Evolutionary conservation across 2,113 vertebrate genomes (phyloP), one percentile per base, ranked within the genome.

Genomic region (Symphodus melops): DNA sequence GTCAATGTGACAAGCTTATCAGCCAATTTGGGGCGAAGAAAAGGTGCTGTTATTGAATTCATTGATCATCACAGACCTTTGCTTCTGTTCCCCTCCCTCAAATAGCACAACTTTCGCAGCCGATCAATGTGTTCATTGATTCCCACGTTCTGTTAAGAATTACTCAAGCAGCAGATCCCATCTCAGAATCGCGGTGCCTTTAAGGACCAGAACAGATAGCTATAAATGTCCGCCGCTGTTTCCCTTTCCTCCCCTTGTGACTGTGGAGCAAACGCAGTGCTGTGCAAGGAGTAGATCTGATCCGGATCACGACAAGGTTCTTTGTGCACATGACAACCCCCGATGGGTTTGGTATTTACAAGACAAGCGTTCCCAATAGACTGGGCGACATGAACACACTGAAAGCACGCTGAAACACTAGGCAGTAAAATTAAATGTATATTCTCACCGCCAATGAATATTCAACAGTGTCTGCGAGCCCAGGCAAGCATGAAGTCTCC

Each of bases 51-150:
- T 23, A 82, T 89, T 73, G 82, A 82, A 86, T 72, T 25, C 61
- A 88, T 89, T 74, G 82, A 92, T 85, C 78, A 80, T 62, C 28
- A 14, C 39, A 28, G 70, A 62, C 77, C 73, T 75, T 65, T 78
- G 57, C 66, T 70, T 72, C 49, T 77, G 14, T 67, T 68, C 65
- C 76, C 53, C 75, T 20, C 54, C 16, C 56, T 84, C 77, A 83
- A 80, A 75, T 63, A 73, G 77, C 25, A 25, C 79, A 68, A 57
- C 56, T 49, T 75, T 75, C 72, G 20, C 66, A 69, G 56, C 3
- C 17, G 68, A 83, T 89, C 90, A 70, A 75, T 90, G 81, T 44
- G 39, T 57, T n/a, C 70, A 84, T 91, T 58, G 82, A 92, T 89
- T 55, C 53, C 17, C 13, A 64, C 58, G 60, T 87, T 75, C 74